phyloP scores from a whole-genome alignment of 2,797 vertebrate species.

The Cercopithecus diana region DNA sequence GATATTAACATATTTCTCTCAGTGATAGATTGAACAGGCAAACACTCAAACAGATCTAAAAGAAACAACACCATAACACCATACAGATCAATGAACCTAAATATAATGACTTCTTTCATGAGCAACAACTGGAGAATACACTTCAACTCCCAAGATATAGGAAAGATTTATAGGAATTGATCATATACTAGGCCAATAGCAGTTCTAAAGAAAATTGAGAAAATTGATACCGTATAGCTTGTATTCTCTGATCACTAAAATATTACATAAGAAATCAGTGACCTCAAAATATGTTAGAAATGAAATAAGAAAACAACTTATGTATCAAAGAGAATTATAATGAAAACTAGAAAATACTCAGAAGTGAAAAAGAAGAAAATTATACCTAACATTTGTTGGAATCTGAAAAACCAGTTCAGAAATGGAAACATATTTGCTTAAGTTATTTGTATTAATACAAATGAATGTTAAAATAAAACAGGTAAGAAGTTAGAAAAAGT shows the following conservation, averaged over 20 bases:
- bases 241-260: background rate
- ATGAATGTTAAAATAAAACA: background rate
- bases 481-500: background rate
- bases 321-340: background rate
- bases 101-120: background rate
- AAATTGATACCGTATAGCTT: background rate
- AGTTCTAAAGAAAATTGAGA: background rate
- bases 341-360: background rate
- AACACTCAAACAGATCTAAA: background rate
- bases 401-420: background rate
- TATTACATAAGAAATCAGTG: background rate
- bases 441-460: background rate
- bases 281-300: background rate
- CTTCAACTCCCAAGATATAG: background rate
- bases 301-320: background rate
- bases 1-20: background rate
- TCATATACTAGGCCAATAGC: background rate
- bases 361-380: conserved; percentile 5
- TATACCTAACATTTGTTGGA: background rate
- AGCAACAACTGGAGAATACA: background rate
- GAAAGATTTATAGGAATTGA: background rate
- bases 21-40: background rate
- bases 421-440: background rate
- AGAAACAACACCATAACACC: background rate
- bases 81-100: background rate